A percentile compares a stretch with the other conserved stretches of the same genome.
These are phyloP conservation scores for Procavia capensis DNA, from an alignment of 2,113 vertebrate species.

Conservation along the genomic window DNA sequence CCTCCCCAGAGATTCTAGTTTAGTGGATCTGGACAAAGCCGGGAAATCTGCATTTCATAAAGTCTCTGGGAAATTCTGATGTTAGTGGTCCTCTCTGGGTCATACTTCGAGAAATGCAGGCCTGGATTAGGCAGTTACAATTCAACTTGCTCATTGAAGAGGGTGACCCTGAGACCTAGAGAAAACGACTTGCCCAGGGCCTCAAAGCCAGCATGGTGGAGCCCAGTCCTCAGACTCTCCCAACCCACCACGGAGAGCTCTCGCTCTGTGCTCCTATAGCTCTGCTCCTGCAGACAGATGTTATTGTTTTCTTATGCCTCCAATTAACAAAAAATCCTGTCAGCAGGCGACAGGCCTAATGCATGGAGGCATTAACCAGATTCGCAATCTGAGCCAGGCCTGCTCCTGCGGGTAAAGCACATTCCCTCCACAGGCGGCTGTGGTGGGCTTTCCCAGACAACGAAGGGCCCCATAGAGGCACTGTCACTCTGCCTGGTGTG, in stretches of 20 bases:
- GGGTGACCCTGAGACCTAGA: background rate
- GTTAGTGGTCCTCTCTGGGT: background rate
- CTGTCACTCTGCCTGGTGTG: background rate
- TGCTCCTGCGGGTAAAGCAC: constrained; percentile 78
- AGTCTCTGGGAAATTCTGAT: background rate
- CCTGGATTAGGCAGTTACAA: background rate
- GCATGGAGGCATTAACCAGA: constrained; percentile 93
- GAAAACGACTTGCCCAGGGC: background rate
- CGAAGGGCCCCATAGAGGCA: constrained; percentile 55
- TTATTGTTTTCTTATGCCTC: constrained; percentile 80
- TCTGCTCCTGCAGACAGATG: constrained; percentile 54
- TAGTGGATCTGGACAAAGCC: background rate
- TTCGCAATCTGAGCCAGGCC: constrained; percentile 88
- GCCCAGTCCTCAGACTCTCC: background rate
- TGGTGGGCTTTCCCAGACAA: constrained; percentile 76
- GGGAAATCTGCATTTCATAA: background rate
- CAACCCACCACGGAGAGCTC: background rate
- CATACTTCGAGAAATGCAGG: background rate
- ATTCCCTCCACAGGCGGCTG: constrained; percentile 51
- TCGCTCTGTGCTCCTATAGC: background rate
- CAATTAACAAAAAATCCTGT: constrained; percentile 83
- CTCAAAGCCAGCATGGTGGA: background rate
- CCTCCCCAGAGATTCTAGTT: background rate
- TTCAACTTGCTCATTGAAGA: background rate
- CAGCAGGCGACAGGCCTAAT: constrained; percentile 91